Percentiles rank a stretch among this genome's conserved stretches.
These are phyloP conservation scores for Parasteatoda tepidariorum DNA, from an alignment of 1,140 invertebrate genomes.

Conservation along the genomic window DNA sequence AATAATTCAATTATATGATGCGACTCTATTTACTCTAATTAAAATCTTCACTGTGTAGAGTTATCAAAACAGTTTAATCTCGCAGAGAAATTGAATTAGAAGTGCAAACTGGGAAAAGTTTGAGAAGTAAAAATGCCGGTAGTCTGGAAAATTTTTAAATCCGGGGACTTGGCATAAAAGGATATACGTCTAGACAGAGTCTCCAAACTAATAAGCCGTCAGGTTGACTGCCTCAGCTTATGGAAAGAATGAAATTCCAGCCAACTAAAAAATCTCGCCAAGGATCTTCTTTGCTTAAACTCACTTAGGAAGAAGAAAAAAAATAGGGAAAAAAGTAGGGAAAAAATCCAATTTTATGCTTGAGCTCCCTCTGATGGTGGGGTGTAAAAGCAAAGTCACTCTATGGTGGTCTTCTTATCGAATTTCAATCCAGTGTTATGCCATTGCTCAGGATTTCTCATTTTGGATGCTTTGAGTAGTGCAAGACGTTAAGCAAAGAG, in stretches of 20 bases:
- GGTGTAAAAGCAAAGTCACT: slow-evolving; percentile 12
- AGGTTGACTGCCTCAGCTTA: too few species aligned
- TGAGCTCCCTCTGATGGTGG: slow-evolving; percentile 21
- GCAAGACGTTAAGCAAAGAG: too few species aligned
- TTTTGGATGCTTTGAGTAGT: neutral
- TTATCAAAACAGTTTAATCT: too few species aligned
- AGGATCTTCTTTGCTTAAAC: slow-evolving; percentile 34
- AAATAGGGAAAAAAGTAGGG: too few species aligned
- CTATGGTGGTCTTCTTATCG: slow-evolving; percentile 13
- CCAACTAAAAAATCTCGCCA: too few species aligned
- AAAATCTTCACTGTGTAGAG: too few species aligned
- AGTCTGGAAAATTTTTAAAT: neutral
- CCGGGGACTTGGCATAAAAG: neutral
- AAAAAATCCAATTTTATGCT: slow-evolving; percentile 52
- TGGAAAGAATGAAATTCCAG: too few species aligned
- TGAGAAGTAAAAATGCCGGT: neutral
- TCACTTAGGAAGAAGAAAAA: too few species aligned
- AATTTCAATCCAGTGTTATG: slow-evolving; percentile 1
- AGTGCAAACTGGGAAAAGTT: neutral
- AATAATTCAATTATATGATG: too few species aligned
- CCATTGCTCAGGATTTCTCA: neutral
- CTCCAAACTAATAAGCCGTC: slow-evolving; percentile 42
- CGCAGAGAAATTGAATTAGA: neutral
- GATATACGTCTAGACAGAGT: neutral
- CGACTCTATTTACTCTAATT: too few species aligned